Percentiles rank a stretch among this genome's conserved stretches.
Evolutionary conservation across 2,113 vertebrate genomes (phyloP).

Genomic region (Psophia crepitans): DNA sequence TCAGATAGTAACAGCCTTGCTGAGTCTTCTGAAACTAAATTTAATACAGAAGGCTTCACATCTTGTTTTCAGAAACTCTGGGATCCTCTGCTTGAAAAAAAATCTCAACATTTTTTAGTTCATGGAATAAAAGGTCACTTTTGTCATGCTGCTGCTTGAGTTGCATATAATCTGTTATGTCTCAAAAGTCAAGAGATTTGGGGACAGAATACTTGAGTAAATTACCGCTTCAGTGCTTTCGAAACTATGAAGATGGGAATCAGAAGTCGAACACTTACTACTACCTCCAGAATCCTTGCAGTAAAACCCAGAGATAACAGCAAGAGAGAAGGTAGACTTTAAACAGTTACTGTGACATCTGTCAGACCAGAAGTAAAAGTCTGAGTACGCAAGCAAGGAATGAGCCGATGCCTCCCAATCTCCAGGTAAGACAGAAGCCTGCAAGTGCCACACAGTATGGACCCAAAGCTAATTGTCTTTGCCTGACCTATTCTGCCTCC

Average conservation of each 20-base stretch:
- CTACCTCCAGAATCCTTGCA: background rate
- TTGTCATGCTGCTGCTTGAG: too few species aligned
- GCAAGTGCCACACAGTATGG: background rate
- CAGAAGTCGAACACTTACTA: background rate
- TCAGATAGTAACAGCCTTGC: background rate
- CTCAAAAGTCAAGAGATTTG: background rate
- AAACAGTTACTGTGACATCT: background rate
- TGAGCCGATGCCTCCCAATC: fast-evolving
- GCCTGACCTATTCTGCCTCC: background rate
- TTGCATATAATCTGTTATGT: background rate
- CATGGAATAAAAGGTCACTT: too few species aligned
- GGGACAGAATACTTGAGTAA: background rate
- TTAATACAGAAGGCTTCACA: background rate
- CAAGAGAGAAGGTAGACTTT: background rate
- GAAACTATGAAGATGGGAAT: background rate
- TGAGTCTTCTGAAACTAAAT: background rate
- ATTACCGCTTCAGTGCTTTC: background rate
- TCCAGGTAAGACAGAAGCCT: background rate
- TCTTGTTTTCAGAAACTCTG: background rate
- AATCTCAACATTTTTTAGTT: background rate
- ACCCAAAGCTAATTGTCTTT: background rate
- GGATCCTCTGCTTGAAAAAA: background rate
- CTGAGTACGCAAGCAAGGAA: background rate
- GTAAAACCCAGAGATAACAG: background rate
- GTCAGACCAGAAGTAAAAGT: background rate